Evolutionary conservation across 2,888 invertebrate species (phyloP), one percentile per base, ranked within the genome.

Genomic region (Parelbella ahira): DNA sequence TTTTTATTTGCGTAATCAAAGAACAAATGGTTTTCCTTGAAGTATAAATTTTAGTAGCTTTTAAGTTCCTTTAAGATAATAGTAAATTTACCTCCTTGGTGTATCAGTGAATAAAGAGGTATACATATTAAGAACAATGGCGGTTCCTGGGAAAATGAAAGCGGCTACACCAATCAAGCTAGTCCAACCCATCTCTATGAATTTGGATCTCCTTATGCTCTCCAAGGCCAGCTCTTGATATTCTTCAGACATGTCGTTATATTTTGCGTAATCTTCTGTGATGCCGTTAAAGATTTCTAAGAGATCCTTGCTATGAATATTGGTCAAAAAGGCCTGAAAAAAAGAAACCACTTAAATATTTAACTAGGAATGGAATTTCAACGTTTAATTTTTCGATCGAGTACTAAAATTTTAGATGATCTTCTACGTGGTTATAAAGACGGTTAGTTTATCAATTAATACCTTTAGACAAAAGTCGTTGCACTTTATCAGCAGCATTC

Each of bases 141-240:
- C 56, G 2, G 49, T 11, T 0, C 44, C 9, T 1, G 55, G 52
- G 29, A 54, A 58, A 0, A 49, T 41, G 0, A 19, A 12, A 1
- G 41, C 30, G 0, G 52, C 42, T 0, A 27, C 29, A 0, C 27
- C 7, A 6, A 56, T 7, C 2, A 51, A 37, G 1, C 13, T 4
- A 6, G 39, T 45, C 58, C 57, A 58, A 0, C 38, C 19, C 9
- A 34, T 45, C 23, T 58, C 53, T 1, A 56, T 9, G 0, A 29
- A 38, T 13, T 44, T 50, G 1, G 51, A 38, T 18, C 37, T 50
- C 10, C 36, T 30, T 10, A 55, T 47, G 1, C 44, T 45, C 1
- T 52, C 45, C 3, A 12, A 10, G 1, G 46, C 49, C 0, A 49
- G 29, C 3, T 19, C 4, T 11, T 47, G 48, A 7, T 49, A 47